Conservation (phyloP, 2,797 vertebrate species). For the Lacerta agilis region DNA sequence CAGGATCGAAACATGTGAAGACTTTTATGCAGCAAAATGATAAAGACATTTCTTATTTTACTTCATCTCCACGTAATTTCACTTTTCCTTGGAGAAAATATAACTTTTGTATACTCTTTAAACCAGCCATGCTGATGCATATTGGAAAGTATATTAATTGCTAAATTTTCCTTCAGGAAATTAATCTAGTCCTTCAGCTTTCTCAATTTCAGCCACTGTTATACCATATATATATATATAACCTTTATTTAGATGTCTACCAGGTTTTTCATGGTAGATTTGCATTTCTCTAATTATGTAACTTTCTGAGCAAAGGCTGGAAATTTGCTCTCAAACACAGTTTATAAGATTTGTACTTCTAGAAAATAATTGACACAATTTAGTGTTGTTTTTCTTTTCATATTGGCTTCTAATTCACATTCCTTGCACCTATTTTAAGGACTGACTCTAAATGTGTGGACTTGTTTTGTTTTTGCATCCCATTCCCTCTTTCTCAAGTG, state of each 20-base stretch:
- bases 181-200: not conserved
- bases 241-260: not conserved
- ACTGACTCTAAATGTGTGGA: not conserved
- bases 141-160: not conserved
- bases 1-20: not conserved
- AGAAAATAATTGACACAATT: not conserved
- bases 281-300: not conserved
- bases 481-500: not conserved
- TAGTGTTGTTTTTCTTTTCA: not conserved
- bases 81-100: not conserved
- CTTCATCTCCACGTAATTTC: not conserved
- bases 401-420: not conserved
- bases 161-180: not conserved
- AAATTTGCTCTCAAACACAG: not conserved
- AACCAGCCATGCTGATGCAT: not conserved
- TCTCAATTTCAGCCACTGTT: not conserved
- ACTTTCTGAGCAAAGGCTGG: not conserved
- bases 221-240: too few species aligned
- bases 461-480: not conserved
- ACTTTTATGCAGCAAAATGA: not conserved
- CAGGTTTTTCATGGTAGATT: not conserved
- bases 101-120: not conserved
- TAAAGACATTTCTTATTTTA: constrained; percentile 8
- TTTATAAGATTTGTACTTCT: not conserved
- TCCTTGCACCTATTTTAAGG: not conserved